Conservation (phyloP, 2,797 vertebrate species). For the Notolepis coatsorum region DNA sequence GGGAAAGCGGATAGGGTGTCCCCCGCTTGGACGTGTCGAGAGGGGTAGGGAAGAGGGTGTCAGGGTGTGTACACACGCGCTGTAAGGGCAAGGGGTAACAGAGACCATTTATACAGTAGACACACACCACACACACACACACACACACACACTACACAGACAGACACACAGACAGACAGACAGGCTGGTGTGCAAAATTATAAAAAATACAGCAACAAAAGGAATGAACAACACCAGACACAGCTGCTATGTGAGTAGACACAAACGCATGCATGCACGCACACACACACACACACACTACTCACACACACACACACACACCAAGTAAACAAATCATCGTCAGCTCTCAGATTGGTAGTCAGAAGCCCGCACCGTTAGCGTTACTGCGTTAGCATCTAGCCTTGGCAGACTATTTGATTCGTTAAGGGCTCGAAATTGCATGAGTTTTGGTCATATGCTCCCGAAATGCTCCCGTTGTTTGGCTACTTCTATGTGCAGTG, state of each 20-base stretch:
- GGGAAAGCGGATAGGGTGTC: conserved; percentile 49
- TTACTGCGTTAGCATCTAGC: conserved; percentile 33
- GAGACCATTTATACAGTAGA: conserved; percentile 37
- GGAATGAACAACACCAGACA: conserved; percentile 17
- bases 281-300: conserved; percentile 14
- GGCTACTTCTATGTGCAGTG: no score
- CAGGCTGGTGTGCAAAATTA: conserved; percentile 35
- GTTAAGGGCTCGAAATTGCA: no score
- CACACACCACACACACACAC: background rate
- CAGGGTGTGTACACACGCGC: conserved; percentile 59
- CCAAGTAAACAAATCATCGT: no score
- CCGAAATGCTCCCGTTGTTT: no score
- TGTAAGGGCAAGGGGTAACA: conserved; percentile 37
- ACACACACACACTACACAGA: background rate
- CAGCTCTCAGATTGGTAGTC: conserved; percentile 33
- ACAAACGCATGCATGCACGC: conserved; percentile 11
- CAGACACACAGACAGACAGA: conserved; percentile 1
- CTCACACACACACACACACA: conserved; percentile 7
- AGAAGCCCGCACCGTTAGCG: conserved; percentile 33
- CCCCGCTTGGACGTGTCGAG: conserved; percentile 43
- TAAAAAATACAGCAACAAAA: conserved; percentile 16
- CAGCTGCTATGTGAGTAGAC: conserved; percentile 66
- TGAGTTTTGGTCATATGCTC: no score
- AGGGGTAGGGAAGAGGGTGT: conserved; percentile 62
- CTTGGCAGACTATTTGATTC: no score